Conservation (phyloP, 2,797 vertebrate species). For the Melanotaenia nigrans region DNA sequence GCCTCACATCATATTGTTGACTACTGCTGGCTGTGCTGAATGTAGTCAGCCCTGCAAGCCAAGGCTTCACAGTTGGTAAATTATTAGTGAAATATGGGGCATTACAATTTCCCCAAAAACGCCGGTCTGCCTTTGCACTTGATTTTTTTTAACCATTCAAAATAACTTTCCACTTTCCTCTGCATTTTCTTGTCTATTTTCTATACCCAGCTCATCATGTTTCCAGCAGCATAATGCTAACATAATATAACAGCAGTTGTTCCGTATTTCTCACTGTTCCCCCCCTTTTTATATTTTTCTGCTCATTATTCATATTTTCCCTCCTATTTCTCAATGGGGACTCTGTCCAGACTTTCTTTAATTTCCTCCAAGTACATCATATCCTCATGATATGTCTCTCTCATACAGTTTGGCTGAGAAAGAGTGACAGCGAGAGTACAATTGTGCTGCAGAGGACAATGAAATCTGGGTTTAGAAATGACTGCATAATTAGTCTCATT, state of each 20-base stretch:
- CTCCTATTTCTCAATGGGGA: constrained; percentile 6
- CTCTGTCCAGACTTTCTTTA: constrained; percentile 4
- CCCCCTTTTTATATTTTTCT: constrained; percentile 1
- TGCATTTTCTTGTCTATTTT: background rate
- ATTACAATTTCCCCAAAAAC: constrained; percentile 39
- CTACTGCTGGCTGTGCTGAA: constrained; percentile 37
- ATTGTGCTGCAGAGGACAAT: constrained; percentile 21
- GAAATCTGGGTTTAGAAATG: constrained; percentile 17
- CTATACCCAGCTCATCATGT: background rate
- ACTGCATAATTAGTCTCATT: constrained; percentile 34
- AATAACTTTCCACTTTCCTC: background rate
- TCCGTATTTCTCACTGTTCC: constrained; percentile 2
- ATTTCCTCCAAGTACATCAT: constrained; percentile 26
- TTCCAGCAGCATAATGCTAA: constrained; percentile 13
- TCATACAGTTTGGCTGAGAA: constrained; percentile 24
- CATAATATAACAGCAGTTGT: constrained; percentile 13
- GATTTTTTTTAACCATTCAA: constrained; percentile 7
- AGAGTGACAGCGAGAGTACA: constrained; percentile 9
- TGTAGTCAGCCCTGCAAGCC: constrained; percentile 21
- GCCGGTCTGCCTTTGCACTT: constrained; percentile 11
- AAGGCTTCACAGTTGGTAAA: constrained; percentile 46
- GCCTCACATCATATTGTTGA: constrained; percentile 63
- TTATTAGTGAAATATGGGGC: constrained; percentile 48
- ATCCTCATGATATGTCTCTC: constrained; percentile 27
- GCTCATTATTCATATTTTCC: constrained; percentile 10